phyloP scores from a whole-genome alignment of 2,113 vertebrate species.

The Cyanoramphus novaezelandiae region DNA sequence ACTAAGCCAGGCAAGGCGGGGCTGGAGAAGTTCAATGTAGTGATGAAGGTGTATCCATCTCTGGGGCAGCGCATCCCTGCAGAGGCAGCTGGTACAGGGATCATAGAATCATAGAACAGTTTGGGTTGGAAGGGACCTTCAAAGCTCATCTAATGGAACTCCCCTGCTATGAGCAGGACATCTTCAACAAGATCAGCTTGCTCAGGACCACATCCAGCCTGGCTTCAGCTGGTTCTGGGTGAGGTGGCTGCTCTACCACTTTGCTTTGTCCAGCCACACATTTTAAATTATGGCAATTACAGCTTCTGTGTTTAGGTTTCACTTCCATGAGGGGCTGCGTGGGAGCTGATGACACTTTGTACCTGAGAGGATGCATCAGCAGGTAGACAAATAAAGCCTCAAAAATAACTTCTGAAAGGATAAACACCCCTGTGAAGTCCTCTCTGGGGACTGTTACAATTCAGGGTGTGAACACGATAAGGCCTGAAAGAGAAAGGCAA shows the following conservation, averaged over 20 bases:
- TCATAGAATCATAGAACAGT: background rate
- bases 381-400: background rate
- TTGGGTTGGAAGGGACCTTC: background rate
- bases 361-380: background rate
- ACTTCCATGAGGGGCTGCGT: rapidly evolving
- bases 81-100: background rate
- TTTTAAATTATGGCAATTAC: background rate
- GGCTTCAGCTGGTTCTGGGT: background rate
- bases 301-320: background rate
- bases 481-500: background rate
- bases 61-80: rapidly evolving
- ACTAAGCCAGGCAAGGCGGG: rapidly evolving
- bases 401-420: background rate
- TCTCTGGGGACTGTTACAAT: background rate
- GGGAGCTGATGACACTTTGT: background rate
- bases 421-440: background rate
- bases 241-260: background rate
- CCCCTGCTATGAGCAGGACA: background rate
- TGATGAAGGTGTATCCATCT: rapidly evolving
- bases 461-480: background rate
- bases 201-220: background rate
- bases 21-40: background rate
- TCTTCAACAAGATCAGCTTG: background rate
- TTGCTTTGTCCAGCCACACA: background rate
- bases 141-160: background rate